These are phyloP conservation scores for Amblyopsis rosae DNA, from an alignment of 2,113 vertebrate species.

Conservation along the genomic window DNA sequence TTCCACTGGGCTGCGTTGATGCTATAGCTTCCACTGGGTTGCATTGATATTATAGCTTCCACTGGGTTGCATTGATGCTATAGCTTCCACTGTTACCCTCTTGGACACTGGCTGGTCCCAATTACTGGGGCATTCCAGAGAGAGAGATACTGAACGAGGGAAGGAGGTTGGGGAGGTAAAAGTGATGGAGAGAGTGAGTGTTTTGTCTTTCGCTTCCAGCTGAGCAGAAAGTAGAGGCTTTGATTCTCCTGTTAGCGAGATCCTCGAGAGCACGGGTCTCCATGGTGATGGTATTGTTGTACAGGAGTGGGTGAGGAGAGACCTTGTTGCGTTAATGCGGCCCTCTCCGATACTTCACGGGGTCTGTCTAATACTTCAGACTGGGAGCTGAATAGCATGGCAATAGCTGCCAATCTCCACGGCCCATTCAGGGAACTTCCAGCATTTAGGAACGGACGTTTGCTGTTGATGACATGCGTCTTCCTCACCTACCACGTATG, in stretches of 20 bases:
- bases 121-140: conserved; percentile 64
- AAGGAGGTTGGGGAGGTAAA: conserved; percentile 6
- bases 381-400: conserved; percentile 2
- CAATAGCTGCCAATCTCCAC: conserved; percentile 16
- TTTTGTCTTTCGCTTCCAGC: conserved; percentile 48
- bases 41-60: too few species aligned
- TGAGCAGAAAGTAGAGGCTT: conserved; percentile 42
- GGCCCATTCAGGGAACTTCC: conserved; percentile 8
- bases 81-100: conserved; percentile 1
- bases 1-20: conserved; percentile 6
- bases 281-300: conserved; percentile 53
- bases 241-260: conserved; percentile 45
- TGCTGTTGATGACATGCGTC: too few species aligned
- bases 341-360: conserved; percentile 39
- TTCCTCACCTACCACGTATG: too few species aligned
- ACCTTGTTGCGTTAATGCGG: conserved; percentile 32
- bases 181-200: conserved; percentile 35
- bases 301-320: conserved; percentile 33
- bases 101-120: conserved; percentile 53
- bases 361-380: conserved; percentile 11
- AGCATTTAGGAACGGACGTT: not conserved
- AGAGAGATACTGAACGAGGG: conserved; percentile 40
- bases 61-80: too few species aligned
- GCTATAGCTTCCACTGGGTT: too few species aligned
- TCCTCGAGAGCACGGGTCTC: conserved; percentile 43